phyloP scores from a whole-genome alignment of 2,797 vertebrate genomes.

The Sebastes aleutianus region DNA sequence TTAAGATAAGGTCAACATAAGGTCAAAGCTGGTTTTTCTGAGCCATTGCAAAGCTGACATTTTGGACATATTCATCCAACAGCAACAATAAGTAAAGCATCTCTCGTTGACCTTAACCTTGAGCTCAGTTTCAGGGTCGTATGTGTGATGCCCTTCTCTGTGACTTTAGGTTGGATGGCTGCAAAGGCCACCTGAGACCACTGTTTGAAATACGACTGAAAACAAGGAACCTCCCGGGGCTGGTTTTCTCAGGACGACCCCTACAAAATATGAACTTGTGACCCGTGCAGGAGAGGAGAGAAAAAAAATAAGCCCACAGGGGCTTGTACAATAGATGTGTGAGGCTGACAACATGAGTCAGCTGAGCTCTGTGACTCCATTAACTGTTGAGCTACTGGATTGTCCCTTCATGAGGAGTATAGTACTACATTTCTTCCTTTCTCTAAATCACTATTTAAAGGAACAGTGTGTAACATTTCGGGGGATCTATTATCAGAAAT shows the following conservation, averaged over 20 bases:
- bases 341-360: conserved; percentile 23
- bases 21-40: neutral
- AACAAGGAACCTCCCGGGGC: conserved; percentile 26
- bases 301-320: conserved; percentile 15
- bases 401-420: neutral
- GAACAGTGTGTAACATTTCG: too few relatives aligned
- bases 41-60: conserved; percentile 17
- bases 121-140: conserved; percentile 29
- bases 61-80: conserved; percentile 28
- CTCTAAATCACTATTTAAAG: neutral
- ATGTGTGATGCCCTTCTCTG: neutral
- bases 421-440: neutral
- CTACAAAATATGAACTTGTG: conserved; percentile 41
- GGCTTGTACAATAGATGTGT: conserved; percentile 20
- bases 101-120: conserved; percentile 36
- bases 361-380: conserved; percentile 14
- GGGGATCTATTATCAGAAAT: too few relatives aligned
- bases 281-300: conserved; percentile 23
- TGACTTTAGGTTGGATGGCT: conserved; percentile 18
- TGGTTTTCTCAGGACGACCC: conserved; percentile 19
- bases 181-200: conserved; percentile 39
- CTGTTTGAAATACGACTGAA: conserved; percentile 26
- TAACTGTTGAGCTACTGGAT: neutral
- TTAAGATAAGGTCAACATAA: conserved; percentile 20
- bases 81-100: conserved; percentile 17